Percentiles rank a stretch among this genome's conserved stretches.
Conservation (phyloP, 2,888 invertebrate species). For the Schizaphis graminum region DNA sequence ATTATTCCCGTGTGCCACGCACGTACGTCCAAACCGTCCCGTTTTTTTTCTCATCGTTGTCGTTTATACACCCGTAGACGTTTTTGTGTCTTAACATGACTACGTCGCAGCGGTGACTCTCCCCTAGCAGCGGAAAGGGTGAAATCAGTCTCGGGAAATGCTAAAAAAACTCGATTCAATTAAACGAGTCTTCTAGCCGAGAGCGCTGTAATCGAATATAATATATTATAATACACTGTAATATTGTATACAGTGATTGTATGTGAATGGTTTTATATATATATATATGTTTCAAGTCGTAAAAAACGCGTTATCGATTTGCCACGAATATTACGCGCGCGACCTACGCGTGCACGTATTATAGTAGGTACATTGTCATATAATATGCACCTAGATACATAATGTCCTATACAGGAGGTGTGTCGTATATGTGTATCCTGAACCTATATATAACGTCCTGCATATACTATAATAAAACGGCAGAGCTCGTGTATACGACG, state of each 20-base stretch:
- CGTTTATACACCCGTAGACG: background rate
- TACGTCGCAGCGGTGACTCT: background rate
- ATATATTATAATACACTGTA: background rate
- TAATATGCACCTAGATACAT: background rate
- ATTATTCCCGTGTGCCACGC: background rate
- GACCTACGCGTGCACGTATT: background rate
- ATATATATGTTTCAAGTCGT: background rate
- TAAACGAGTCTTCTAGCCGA: background rate
- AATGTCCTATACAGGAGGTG: background rate
- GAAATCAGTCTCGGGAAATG: background rate
- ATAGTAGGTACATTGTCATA: background rate
- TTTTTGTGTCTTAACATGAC: slow-evolving; percentile 4
- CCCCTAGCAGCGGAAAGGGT: background rate
- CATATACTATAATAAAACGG: background rate
- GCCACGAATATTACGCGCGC: background rate
- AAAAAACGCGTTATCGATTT: slow-evolving; percentile 38
- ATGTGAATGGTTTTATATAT: background rate
- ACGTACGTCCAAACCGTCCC: background rate
- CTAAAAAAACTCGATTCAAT: slow-evolving; percentile 39
- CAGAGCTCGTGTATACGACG: background rate
- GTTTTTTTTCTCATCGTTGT: background rate
- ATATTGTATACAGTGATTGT: background rate
- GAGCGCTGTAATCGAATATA: background rate
- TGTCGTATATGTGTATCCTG: background rate
- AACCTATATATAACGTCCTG: background rate